A percentile compares a stretch with the other conserved stretches of the same genome.
Conservation (phyloP, 2,888 invertebrate genomes). For the Tiliacea aurago region DNA sequence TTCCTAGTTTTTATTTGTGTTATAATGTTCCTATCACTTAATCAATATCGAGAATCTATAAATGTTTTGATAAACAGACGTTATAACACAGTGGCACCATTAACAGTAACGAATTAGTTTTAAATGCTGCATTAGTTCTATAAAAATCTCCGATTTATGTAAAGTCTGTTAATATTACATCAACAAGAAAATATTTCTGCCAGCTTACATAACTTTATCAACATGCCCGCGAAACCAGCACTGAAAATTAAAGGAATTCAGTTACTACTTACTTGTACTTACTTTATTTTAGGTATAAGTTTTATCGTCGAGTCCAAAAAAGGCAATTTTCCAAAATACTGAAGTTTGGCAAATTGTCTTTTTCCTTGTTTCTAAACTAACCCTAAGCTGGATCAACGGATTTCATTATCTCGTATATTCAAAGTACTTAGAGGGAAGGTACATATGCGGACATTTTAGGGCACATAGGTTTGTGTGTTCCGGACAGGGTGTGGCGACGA, state of each 20-base stretch:
- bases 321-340: too few relatives aligned
- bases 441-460: too few relatives aligned
- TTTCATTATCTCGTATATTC: too few relatives aligned
- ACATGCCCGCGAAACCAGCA: neutral
- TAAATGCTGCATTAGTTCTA: constrained; percentile 41
- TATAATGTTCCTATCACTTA: neutral
- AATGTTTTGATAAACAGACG: neutral
- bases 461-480: too few relatives aligned
- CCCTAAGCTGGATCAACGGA: too few relatives aligned
- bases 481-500: too few relatives aligned
- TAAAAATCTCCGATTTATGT: neutral
- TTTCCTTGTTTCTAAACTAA: too few relatives aligned
- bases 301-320: too few relatives aligned
- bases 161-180: neutral
- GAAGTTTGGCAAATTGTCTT: too few relatives aligned
- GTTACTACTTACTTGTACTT: too few relatives aligned
- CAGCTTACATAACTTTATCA: constrained; percentile 10
- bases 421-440: too few relatives aligned
- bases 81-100: constrained; percentile 5
- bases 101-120: constrained; percentile 39
- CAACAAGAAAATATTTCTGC: neutral
- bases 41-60: neutral
- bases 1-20: neutral
- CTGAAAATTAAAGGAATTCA: neutral
- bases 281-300: too few relatives aligned